Percentiles rank a stretch among this genome's conserved stretches.
Conservation (phyloP, 2,888 invertebrate species). For the Antheraea assamensis region DNA sequence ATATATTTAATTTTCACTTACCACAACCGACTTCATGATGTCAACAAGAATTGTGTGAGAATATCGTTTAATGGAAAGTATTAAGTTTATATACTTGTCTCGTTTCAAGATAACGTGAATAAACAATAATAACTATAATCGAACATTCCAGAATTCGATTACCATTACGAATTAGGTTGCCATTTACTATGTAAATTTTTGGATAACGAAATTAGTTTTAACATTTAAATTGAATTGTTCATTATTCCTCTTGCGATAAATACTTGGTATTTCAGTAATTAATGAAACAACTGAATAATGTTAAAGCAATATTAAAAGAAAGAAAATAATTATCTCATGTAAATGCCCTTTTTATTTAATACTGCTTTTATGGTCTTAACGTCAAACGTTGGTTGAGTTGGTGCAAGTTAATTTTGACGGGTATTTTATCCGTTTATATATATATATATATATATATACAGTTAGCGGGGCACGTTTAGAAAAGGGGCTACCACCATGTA, state of each 20-base stretch:
- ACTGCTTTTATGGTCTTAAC: no score
- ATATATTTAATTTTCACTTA: slow-evolving; percentile 2
- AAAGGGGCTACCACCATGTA: no score
- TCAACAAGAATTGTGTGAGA: neutral
- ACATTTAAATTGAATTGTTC: neutral
- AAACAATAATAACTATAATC: neutral
- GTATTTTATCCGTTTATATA: no score
- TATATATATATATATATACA: no score
- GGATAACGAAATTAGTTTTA: neutral
- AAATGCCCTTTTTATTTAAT: no score
- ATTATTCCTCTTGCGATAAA: neutral
- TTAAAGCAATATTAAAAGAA: neutral
- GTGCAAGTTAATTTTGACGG: no score
- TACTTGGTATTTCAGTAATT: neutral
- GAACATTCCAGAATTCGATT: neutral
- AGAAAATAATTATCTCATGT: neutral
- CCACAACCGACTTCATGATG: slow-evolving; percentile 5
- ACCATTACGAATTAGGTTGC: no score
- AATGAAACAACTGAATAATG: neutral
- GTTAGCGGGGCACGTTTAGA: no score
- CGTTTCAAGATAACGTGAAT: neutral
- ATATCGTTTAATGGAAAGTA: neutral
- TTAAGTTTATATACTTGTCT: neutral
- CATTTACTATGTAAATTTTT: neutral
- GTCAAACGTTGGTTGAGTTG: no score